Conservation (phyloP, 2,113 vertebrate genomes). For the Datnioides undecimradiatus region DNA sequence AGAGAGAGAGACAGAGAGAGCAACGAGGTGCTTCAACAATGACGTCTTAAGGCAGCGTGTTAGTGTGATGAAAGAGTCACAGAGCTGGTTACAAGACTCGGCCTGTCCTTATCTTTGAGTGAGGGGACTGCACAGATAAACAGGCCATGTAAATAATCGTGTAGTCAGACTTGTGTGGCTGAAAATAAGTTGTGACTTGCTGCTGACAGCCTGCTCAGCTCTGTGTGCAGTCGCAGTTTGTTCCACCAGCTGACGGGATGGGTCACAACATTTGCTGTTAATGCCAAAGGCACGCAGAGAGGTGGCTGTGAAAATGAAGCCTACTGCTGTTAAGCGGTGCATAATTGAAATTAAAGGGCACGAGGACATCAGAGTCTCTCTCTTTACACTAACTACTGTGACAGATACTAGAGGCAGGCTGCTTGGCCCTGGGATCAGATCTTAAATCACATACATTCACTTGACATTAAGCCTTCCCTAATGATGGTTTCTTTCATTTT, state of each 20-base stretch:
- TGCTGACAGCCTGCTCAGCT: conserved; percentile 51
- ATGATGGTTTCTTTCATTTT: conserved; percentile 36
- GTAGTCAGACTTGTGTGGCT: conserved; percentile 15
- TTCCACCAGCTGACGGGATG: conserved; percentile 58
- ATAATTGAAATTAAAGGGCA: conserved; percentile 78
- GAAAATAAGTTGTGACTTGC: conserved; percentile 52
- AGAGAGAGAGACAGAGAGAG: conserved; percentile 50
- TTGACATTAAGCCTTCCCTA: conserved; percentile 56
- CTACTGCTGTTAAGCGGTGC: conserved; percentile 60
- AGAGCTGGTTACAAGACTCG: not conserved
- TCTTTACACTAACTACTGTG: conserved; percentile 57
- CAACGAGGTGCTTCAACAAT: conserved; percentile 28
- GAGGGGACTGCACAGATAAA: conserved; percentile 33
- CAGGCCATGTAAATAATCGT: conserved; percentile 46
- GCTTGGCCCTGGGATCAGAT: conserved; percentile 19
- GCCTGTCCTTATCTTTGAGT: conserved; percentile 28
- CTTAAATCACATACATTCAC: conserved; percentile 4
- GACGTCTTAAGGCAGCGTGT: conserved; percentile 11
- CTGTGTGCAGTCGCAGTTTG: conserved; percentile 52
- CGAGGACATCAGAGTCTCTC: conserved; percentile 56
- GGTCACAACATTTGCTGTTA: conserved; percentile 76
- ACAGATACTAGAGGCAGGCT: conserved; percentile 39
- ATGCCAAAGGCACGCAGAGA: conserved; percentile 65
- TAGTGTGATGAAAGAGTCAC: conserved; percentile 29
- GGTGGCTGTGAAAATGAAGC: conserved; percentile 69